Conservation (phyloP, 2,797 vertebrate genomes). For the Phalanger gymnotis region DNA sequence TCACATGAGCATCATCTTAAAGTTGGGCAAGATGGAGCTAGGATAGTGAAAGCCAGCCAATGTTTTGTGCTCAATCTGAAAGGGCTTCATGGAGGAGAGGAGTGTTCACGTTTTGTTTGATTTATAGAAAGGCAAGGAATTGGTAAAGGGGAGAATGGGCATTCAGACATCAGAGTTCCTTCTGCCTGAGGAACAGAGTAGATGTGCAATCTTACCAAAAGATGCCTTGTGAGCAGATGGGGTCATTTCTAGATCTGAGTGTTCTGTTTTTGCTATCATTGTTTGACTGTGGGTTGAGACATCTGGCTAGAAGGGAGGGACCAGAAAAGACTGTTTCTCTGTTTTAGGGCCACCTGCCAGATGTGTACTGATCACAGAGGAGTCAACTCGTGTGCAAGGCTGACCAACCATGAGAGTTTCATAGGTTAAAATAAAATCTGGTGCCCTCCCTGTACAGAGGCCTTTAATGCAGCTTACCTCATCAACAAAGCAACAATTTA, state of each 20-base stretch:
- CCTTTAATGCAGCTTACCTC: constrained; percentile 65
- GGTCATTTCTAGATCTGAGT: constrained; percentile 72
- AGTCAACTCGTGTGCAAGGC: constrained; percentile 46
- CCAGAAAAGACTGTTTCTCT: constrained; percentile 55
- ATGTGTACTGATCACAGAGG: constrained; percentile 72
- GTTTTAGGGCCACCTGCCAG: constrained; percentile 82
- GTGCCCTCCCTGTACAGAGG: constrained; percentile 50
- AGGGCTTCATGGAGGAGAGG: neutral
- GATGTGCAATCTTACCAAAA: neutral
- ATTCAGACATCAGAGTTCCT: neutral
- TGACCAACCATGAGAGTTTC: constrained; percentile 81
- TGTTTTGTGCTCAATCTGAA: neutral
- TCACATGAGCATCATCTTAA: neutral
- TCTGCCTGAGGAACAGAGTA: neutral
- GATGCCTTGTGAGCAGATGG: constrained; percentile 53
- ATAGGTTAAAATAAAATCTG: constrained; percentile 79
- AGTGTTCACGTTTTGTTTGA: neutral
- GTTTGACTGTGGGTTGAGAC: constrained; percentile 76
- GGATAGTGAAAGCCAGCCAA: neutral
- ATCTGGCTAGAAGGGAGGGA: constrained; percentile 74
- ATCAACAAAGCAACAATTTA: constrained; percentile 52
- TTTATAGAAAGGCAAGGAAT: neutral
- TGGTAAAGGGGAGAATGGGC: neutral
- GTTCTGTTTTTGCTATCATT: constrained; percentile 74
- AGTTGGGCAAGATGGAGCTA: neutral